Conservation (phyloP, 2,797 vertebrate species). For the Arremon aurantiirostris region DNA sequence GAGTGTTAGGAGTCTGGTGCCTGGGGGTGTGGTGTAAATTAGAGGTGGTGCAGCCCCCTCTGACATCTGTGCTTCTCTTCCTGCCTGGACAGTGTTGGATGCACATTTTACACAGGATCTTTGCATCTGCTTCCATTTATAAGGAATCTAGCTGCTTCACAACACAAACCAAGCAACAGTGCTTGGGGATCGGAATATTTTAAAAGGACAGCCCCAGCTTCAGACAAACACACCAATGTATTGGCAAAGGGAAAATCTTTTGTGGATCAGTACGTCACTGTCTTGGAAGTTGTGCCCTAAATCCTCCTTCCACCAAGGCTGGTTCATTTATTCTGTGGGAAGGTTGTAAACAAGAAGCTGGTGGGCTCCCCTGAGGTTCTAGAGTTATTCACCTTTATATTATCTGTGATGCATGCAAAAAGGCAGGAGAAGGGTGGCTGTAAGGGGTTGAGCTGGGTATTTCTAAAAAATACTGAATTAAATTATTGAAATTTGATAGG, state of each 20-base stretch:
- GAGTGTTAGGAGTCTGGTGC: neutral
- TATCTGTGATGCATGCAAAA: neutral
- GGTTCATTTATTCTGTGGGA: neutral
- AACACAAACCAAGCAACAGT: neutral
- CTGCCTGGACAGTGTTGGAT: neutral
- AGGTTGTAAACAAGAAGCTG: neutral
- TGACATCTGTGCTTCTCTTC: neutral
- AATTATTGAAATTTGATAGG: neutral
- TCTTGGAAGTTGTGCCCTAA: neutral
- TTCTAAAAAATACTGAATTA: neutral
- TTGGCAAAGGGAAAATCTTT: neutral
- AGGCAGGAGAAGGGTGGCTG: neutral
- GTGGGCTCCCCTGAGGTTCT: neutral
- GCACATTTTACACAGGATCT: neutral
- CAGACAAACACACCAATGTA: neutral
- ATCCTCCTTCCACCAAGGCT: neutral
- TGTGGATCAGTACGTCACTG: rapidly evolving
- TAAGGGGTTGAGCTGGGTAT: neutral
- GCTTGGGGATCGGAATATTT: neutral
- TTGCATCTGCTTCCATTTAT: neutral
- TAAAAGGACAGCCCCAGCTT: neutral
- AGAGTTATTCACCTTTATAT: neutral
- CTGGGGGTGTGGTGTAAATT: neutral
- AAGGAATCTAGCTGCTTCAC: neutral
- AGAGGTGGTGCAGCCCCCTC: neutral